These are phyloP conservation scores for Fragariocoptes setiger DNA, from an alignment of 1,140 invertebrate genomes.

Conservation along the genomic window DNA sequence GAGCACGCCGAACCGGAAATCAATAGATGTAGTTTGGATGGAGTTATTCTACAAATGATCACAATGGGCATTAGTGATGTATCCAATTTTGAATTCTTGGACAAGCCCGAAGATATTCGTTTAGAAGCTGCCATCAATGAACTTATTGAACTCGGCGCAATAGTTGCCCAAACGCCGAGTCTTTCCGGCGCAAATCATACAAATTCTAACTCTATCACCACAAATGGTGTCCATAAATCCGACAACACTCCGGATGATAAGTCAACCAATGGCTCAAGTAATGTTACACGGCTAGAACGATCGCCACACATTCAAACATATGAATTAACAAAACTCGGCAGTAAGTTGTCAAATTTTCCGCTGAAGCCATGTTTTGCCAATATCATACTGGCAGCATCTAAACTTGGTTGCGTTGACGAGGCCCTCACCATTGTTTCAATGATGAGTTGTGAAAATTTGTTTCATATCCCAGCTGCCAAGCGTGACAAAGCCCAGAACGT, in stretches of 20 bases:
- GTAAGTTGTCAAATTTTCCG: slow-evolving; percentile 60
- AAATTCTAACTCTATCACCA: slow-evolving; percentile 26
- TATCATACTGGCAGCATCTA: slow-evolving; percentile 37
- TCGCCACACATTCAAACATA: no score
- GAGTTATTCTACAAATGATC: slow-evolving; percentile 43
- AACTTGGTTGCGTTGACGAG: slow-evolving; percentile 53
- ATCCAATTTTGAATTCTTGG: slow-evolving; percentile 58
- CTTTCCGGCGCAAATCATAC: background rate
- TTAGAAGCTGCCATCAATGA: background rate
- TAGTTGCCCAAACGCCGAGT: background rate
- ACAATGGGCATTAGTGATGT: slow-evolving; percentile 45
- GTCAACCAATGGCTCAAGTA: slow-evolving; percentile 2
- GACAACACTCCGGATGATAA: slow-evolving; percentile 16
- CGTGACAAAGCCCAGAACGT: slow-evolving; percentile 30
- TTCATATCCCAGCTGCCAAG: slow-evolving; percentile 18
- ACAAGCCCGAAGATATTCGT: slow-evolving; percentile 33
- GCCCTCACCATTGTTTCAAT: slow-evolving; percentile 33
- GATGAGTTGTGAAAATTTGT: slow-evolving; percentile 26
- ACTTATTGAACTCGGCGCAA: background rate
- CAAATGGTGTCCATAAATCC: slow-evolving; percentile 32
- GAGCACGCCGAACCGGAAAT: slow-evolving; percentile 55
- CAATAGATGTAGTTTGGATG: slow-evolving; percentile 36
- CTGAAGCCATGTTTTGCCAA: slow-evolving; percentile 64
- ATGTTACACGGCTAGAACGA: no score
- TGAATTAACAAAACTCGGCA: slow-evolving; percentile 40